These are phyloP conservation scores for Diploscapter pachys DNA, from an alignment of 1,140 invertebrate species.

Conservation along the genomic window DNA sequence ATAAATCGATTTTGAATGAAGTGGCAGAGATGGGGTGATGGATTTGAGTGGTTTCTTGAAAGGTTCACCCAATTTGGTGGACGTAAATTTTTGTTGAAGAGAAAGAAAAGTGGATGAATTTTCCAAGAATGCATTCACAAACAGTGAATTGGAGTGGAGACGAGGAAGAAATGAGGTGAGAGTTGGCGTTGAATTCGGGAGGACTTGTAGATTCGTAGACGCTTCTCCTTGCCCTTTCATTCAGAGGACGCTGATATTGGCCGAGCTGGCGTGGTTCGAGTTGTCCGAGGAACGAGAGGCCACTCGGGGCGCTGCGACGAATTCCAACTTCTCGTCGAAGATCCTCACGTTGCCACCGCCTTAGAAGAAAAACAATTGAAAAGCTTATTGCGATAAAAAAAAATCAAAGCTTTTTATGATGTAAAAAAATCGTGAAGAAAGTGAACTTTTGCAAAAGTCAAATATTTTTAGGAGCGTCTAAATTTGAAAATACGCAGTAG, in stretches of 20 bases:
- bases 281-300: neutral
- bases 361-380: too few species aligned
- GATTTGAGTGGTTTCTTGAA: too few species aligned
- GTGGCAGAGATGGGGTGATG: too few species aligned
- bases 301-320: neutral
- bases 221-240: constrained; percentile 3
- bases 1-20: too few species aligned
- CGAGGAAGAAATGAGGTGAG: constrained; percentile 2
- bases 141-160: constrained; percentile 17
- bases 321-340: constrained; percentile 28
- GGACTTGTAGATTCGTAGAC: constrained; percentile 10
- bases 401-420: neutral
- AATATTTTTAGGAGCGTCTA: too few species aligned
- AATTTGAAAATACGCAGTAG: too few species aligned
- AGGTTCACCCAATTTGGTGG: too few species aligned
- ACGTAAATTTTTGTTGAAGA: too few species aligned
- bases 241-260: neutral
- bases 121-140: too few species aligned
- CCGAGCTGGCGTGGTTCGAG: neutral
- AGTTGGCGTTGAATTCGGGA: constrained; percentile 9
- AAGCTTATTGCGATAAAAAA: neutral
- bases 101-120: too few species aligned
- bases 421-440: constrained; percentile 17
- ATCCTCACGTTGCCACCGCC: constrained; percentile 9
- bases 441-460: constrained; percentile 3